Conservation (phyloP, 2,888 invertebrate genomes). For the Schizaphis graminum region DNA sequence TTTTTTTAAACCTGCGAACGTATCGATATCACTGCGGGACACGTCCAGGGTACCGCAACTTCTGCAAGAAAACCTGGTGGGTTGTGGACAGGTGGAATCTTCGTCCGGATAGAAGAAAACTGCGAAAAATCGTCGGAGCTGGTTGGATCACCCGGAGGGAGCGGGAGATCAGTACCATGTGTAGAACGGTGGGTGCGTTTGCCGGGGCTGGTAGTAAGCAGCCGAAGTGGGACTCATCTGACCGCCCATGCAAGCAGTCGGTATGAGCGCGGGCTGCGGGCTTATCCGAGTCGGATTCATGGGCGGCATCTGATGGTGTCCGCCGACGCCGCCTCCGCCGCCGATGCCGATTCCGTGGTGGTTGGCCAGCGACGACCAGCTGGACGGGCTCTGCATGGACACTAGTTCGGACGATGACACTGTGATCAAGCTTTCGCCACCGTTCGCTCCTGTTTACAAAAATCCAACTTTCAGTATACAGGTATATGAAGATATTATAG, state of each 20-base stretch:
- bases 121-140: background rate
- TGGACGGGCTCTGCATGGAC: conserved; percentile 68
- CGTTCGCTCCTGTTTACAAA: conserved; percentile 54
- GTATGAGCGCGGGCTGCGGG: conserved; percentile 66
- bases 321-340: conserved; percentile 28
- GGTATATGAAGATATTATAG: background rate
- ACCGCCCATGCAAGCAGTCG: conserved; percentile 65
- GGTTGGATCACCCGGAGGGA: background rate
- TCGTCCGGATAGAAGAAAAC: background rate
- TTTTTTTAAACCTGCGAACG: background rate
- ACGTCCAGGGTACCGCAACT: background rate
- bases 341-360: conserved; percentile 29
- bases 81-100: background rate
- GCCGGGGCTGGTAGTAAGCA: conserved; percentile 68
- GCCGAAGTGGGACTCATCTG: conserved; percentile 67
- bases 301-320: conserved; percentile 63
- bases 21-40: background rate
- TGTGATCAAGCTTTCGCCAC: conserved; percentile 67
- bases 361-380: conserved; percentile 67
- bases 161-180: conserved; percentile 68
- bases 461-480: background rate
- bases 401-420: conserved; percentile 68
- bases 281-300: conserved; percentile 66
- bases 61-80: background rate
- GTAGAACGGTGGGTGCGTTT: conserved; percentile 68